phyloP scores from a whole-genome alignment of 2,113 vertebrate genomes.

The Craseonycteris thonglongyai region DNA sequence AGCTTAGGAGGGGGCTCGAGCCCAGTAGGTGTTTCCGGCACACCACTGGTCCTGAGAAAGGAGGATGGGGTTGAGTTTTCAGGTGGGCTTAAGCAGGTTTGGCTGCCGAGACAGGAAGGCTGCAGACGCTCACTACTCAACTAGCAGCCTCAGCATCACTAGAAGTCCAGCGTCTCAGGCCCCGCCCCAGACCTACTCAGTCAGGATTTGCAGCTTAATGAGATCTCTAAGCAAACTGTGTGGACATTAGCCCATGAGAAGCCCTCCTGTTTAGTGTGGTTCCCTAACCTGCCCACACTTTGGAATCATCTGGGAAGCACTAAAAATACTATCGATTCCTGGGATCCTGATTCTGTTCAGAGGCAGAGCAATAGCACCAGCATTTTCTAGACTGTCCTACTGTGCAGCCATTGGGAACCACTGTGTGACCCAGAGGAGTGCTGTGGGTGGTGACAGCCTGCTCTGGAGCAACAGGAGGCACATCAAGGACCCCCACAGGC shows the following conservation, averaged over 20 bases:
- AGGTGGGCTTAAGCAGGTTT: background rate
- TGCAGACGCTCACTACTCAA: background rate
- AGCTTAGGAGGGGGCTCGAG: background rate
- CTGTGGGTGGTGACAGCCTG: background rate
- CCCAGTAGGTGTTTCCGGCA: background rate
- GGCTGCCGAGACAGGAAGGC: background rate
- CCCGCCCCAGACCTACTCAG: background rate
- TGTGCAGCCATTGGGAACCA: background rate
- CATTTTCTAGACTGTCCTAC: background rate
- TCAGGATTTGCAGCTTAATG: background rate
- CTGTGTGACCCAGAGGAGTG: background rate
- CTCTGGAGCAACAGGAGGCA: background rate
- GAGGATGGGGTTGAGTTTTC: background rate
- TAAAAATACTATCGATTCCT: background rate
- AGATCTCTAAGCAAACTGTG: background rate
- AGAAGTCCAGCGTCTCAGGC: background rate
- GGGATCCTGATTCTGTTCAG: background rate
- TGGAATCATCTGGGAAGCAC: background rate
- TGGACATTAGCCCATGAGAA: background rate
- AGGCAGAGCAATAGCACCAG: background rate
- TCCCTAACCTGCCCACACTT: background rate
- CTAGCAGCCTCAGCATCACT: background rate
- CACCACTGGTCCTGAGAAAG: background rate
- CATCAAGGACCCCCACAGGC: fast-evolving
- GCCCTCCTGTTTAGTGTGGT: background rate